A percentile compares a stretch with the other conserved stretches of the same genome.
Conservation (phyloP, 2,888 invertebrate species). For the Notodonta ziczac region DNA sequence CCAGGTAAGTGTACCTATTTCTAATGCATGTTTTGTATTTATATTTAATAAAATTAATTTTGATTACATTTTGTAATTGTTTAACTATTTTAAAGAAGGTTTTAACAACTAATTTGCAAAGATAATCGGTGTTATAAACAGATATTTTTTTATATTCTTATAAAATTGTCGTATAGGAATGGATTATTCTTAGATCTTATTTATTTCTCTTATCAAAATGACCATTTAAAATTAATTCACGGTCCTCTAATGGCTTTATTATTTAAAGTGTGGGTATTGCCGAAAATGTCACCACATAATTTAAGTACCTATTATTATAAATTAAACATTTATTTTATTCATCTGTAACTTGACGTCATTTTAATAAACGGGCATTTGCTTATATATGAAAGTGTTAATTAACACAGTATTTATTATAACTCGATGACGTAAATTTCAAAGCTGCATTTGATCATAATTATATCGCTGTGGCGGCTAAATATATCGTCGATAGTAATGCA, state of each 20-base stretch:
- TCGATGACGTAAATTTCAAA: constrained; percentile 20
- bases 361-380: not conserved
- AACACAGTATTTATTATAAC: constrained; percentile 17
- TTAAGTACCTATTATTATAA: not conserved
- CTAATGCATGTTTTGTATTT: constrained; percentile 14
- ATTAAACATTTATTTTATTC: not conserved
- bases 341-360: too few species aligned
- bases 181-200: not conserved
- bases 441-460: constrained; percentile 32
- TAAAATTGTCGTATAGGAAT: constrained; percentile 19
- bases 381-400: not conserved
- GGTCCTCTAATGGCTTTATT: not conserved
- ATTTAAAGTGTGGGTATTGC: not conserved
- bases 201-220: not conserved
- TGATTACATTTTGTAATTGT: not conserved
- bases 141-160: not conserved
- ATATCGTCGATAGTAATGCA: constrained; percentile 48
- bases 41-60: not conserved
- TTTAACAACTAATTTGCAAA: not conserved
- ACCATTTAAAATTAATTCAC: not conserved
- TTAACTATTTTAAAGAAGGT: not conserved
- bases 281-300: not conserved
- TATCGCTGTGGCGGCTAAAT: constrained; percentile 19
- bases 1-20: constrained; percentile 42
- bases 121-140: not conserved